Conservation (phyloP, 2,113 vertebrate genomes). For the Camelus dromedarius region DNA sequence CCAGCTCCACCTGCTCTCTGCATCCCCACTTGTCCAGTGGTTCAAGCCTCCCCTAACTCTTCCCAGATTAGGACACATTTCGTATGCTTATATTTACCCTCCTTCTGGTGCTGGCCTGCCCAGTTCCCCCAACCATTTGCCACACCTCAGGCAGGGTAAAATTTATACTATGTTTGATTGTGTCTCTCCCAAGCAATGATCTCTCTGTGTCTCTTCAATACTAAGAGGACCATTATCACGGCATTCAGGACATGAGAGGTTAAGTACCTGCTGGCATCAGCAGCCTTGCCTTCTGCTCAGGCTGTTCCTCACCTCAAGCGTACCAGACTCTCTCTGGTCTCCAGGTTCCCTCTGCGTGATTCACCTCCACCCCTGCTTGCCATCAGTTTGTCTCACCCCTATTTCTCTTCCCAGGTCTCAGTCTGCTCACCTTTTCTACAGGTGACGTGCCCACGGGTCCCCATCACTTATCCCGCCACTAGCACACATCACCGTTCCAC, state of each 20-base stretch:
- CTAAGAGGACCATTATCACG: accelerated
- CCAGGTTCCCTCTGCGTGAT: background rate
- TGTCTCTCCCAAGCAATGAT: background rate
- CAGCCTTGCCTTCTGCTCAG: background rate
- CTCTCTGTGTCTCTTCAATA: background rate
- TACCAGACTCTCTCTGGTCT: accelerated
- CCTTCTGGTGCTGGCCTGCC: background rate
- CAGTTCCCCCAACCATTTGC: background rate
- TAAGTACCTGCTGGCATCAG: background rate
- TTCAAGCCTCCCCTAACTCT: background rate
- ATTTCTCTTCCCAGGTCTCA: background rate
- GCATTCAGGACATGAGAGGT: accelerated
- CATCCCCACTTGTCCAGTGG: background rate
- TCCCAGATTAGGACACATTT: background rate
- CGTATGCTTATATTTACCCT: too few relatives aligned
- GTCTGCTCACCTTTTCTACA: background rate
- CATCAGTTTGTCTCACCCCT: too few relatives aligned
- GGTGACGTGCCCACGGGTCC: background rate
- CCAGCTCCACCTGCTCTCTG: background rate
- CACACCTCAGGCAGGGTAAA: background rate
- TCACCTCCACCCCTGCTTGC: background rate
- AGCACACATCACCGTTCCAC: background rate
- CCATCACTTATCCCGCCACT: background rate
- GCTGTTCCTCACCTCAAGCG: accelerated
- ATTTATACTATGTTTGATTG: background rate